Conservation (phyloP, 1,140 invertebrate genomes). For the Drosophila lini region DNA sequence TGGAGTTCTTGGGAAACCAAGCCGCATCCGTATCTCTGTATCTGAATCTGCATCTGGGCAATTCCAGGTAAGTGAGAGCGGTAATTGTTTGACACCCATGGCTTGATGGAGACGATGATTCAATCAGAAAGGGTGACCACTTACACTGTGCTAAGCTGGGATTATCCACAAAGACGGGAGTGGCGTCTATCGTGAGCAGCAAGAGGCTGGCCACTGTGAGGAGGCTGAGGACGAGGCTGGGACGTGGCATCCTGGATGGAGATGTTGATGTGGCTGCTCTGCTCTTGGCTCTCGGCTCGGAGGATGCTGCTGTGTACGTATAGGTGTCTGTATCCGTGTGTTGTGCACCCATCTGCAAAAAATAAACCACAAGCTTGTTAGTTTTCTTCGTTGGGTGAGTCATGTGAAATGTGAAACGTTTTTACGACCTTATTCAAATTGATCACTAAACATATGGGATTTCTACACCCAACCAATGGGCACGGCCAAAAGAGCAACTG, state of each 20-base stretch:
- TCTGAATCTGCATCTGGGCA: slow-evolving; percentile 42
- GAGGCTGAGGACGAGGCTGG: slow-evolving; percentile 45
- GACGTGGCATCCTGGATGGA: slow-evolving; percentile 33
- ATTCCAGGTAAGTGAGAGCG: slow-evolving; percentile 45
- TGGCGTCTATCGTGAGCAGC: slow-evolving; percentile 53
- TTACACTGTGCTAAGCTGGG: slow-evolving; percentile 84
- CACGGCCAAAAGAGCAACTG: slow-evolving; percentile 27
- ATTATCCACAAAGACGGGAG: slow-evolving; percentile 83
- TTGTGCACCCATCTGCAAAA: slow-evolving; percentile 71
- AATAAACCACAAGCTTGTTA: slow-evolving; percentile 11
- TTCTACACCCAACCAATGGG: slow-evolving; percentile 48
- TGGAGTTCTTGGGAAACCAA: slow-evolving; percentile 66
- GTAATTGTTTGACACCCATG: slow-evolving; percentile 31
- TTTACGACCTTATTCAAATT: slow-evolving; percentile 61
- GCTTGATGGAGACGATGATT: slow-evolving; percentile 29
- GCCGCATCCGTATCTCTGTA: slow-evolving; percentile 28
- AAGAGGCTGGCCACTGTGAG: slow-evolving; percentile 56
- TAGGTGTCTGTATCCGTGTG: slow-evolving; percentile 27
- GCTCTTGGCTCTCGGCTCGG: slow-evolving; percentile 26
- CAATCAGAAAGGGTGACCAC: slow-evolving; percentile 39
- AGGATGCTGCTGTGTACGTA: slow-evolving; percentile 37
- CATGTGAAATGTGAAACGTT: slow-evolving; percentile 65
- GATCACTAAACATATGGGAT: slow-evolving; percentile 45
- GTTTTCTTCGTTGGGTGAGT: slow-evolving; percentile 41
- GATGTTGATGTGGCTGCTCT: slow-evolving; percentile 26